Base-by-base conservation (phyloP, 2,113 vertebrate species). In the Clarias macrocephalus region DNA sequence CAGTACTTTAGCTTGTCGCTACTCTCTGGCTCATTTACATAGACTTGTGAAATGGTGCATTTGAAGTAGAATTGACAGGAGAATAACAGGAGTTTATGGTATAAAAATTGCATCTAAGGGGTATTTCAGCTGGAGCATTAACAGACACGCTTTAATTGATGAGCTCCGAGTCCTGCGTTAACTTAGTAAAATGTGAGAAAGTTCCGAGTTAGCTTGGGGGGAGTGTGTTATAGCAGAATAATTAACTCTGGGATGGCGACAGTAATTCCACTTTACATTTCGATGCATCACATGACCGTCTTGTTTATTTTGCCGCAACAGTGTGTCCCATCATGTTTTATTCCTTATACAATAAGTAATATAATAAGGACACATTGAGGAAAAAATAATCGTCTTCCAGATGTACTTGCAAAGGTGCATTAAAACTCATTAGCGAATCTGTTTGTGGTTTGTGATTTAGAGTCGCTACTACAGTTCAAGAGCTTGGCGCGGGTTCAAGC, bases 331-430 rank as follows among this genome's bases (percentile, higher is more conserved):
- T 21, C 33, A 42, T 28, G 25, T 42, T 2, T 23, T 3, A 42
- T 73, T 73, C 2, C 11, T 73, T 23, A 37, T 10, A 73, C 42
- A 73, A 11, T 42, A 73, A 37, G 7, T 42, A 42, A 9, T 23
- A 42, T 73, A 73, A 73, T 42, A 73, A 19, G 5, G 28, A 30
- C n/a, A 37, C 33, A 72, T 37, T 42, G 33, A 73, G 18, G 18
- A 8, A 73, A 73, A 76, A 76, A 52, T 52, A 57, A 79, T 52
- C 52, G 2, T 54, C 23, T 77, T 54, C 75, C 5, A 28, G 11
- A 25, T 52, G 81, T 65, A 82, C 42, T 83, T 83, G 81, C 48
- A 54, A 25, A 83, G 62, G 63, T 68, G 62, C 66, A 66, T 18
- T 23, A 82, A 28, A 82, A n/a, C 62, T 48, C 80, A 82, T 48